phyloP scores from a whole-genome alignment of 2,113 vertebrate species.

The Vulpes lagopus region DNA sequence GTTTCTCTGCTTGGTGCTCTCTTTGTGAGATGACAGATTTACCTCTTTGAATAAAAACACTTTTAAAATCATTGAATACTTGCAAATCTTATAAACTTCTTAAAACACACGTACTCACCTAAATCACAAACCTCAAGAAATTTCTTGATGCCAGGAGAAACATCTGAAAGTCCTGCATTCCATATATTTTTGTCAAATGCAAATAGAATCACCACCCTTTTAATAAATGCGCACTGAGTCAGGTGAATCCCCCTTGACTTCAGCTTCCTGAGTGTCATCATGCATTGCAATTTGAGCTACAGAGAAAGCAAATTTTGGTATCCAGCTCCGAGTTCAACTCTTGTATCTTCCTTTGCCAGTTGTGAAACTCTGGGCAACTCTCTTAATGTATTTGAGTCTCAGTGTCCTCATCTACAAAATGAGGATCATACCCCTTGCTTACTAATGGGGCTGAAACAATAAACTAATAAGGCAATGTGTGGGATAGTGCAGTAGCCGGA shows the following conservation, averaged over 20 bases:
- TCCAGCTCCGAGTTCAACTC: neutral
- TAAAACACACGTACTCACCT: neutral
- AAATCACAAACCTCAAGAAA: neutral
- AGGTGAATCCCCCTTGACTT: neutral
- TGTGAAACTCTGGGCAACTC: neutral
- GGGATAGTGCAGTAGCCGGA: neutral
- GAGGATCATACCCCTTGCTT: neutral
- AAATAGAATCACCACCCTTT: neutral
- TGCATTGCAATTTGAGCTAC: neutral
- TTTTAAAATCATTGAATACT: neutral
- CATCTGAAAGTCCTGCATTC: neutral
- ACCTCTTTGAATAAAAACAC: neutral
- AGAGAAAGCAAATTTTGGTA: neutral
- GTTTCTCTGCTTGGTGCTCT: neutral
- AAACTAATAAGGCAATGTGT: neutral
- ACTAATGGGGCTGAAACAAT: neutral
- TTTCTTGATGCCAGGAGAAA: neutral
- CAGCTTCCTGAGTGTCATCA: neutral
- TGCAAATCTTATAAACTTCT: neutral
- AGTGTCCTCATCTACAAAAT: neutral
- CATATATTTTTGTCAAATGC: neutral
- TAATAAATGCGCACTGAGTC: neutral
- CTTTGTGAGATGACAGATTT: conserved; percentile 11
- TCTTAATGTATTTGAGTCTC: neutral
- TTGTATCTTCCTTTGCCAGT: neutral